These are phyloP conservation scores for Malthinus seriepunctatus DNA, from an alignment of 2,888 invertebrate species.

Conservation along the genomic window DNA sequence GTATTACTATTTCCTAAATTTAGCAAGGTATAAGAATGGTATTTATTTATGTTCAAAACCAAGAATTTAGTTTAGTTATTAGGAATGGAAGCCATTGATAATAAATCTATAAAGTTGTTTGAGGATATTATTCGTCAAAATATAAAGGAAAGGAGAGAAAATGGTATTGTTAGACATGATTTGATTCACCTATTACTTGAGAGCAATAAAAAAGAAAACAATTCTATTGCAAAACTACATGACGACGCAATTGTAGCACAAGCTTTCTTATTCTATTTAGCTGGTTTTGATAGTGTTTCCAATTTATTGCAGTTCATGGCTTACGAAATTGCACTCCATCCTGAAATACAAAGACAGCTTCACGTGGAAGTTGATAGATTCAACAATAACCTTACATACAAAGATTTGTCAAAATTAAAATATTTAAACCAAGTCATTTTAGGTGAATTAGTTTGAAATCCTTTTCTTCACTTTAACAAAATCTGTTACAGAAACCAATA, in stretches of 20 bases:
- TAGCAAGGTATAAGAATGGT: no score
- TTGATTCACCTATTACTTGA: constrained; percentile 60
- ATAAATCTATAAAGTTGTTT: constrained; percentile 23
- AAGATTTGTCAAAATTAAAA: constrained; percentile 56
- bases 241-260: constrained; percentile 61
- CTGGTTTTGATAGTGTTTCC: constrained; percentile 58
- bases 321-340: constrained; percentile 62
- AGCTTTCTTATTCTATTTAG: constrained; percentile 59
- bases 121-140: constrained; percentile 22
- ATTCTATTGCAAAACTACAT: constrained; percentile 15
- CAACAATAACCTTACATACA: constrained; percentile 46
- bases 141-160: constrained; percentile 18
- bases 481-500: constrained; percentile 33
- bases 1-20: no score
- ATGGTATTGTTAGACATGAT: constrained; percentile 26
- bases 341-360: constrained; percentile 61
- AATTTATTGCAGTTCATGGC: constrained; percentile 57
- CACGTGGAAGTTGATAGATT: constrained; percentile 59
- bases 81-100: constrained; percentile 10
- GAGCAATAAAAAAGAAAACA: constrained; percentile 25
- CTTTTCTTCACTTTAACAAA: constrained; percentile 17
- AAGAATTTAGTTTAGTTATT: constrained; percentile 1
- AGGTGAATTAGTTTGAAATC: constrained; percentile 42
- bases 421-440: constrained; percentile 63
- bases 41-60: no score